Evolutionary conservation across 2,113 vertebrate species (phyloP).

Genomic region (Otus sunia): DNA sequence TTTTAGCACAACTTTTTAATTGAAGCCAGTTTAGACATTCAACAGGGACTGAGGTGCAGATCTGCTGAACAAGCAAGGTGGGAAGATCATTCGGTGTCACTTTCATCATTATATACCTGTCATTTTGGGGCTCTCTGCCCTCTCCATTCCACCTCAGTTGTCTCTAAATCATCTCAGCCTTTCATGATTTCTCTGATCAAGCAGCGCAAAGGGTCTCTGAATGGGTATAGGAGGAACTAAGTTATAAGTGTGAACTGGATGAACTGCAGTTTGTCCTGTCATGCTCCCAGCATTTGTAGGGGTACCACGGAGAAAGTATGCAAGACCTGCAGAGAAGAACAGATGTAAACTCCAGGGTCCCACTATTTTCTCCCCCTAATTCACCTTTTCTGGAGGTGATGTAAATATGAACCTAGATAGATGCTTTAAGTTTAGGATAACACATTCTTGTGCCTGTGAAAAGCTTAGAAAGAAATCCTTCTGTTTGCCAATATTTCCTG

Average conservation of each 20-base stretch:
- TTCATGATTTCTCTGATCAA: not conserved
- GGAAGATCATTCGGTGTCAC: not conserved
- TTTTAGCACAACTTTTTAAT: not conserved
- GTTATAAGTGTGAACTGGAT: not conserved
- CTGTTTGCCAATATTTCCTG: not conserved
- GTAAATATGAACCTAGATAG: not conserved
- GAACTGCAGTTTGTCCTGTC: not conserved
- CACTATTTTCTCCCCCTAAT: not conserved
- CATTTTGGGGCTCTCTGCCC: not conserved
- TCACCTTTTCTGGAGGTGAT: not conserved
- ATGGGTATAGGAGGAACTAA: not conserved
- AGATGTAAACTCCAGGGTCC: not conserved
- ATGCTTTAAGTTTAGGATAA: not conserved
- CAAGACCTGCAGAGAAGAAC: not conserved
- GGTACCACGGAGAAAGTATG: not conserved
- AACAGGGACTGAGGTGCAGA: not conserved
- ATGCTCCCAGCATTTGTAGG: not conserved
- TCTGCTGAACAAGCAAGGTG: not conserved
- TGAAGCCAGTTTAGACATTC: not conserved
- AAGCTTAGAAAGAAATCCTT: not conserved
- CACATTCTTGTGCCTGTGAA: not conserved
- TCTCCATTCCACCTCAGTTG: not conserved
- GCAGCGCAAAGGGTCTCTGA: not conserved
- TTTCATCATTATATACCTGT: not conserved
- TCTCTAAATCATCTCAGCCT: not conserved